Conservation (phyloP, 1,140 invertebrate genomes). For the Melanaphis sacchari region DNA sequence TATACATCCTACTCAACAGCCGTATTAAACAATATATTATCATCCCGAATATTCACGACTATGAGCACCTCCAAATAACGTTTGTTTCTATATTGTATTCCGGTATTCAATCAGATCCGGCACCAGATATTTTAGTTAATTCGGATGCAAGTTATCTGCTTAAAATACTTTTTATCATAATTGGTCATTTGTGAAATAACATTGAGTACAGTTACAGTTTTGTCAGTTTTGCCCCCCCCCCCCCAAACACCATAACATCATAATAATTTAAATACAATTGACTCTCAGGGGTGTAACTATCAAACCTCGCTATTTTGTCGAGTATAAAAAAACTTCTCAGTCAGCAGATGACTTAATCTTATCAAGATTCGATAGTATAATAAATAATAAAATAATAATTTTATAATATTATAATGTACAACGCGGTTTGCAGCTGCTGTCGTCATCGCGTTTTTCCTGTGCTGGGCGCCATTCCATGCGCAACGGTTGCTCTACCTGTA, state of each 20-base stretch:
- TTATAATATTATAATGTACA: slow-evolving; percentile 47
- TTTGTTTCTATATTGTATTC: no score
- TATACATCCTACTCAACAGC: no score
- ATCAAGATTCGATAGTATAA: no score
- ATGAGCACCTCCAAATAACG: no score
- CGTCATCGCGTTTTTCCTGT: slow-evolving; percentile 94
- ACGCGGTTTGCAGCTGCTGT: slow-evolving; percentile 79
- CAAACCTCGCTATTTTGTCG: background rate
- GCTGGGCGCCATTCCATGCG: slow-evolving; percentile 96
- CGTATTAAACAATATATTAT: no score
- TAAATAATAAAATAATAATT: slow-evolving; percentile 26
- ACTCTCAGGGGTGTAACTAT: background rate
- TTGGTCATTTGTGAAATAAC: background rate
- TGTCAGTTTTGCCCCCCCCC: no score
- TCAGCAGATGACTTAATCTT: background rate
- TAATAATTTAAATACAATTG: background rate
- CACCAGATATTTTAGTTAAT: background rate
- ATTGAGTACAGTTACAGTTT: background rate
- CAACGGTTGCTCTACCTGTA: slow-evolving; percentile 83
- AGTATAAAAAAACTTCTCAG: background rate
- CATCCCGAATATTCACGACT: no score
- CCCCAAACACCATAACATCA: background rate
- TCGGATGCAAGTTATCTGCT: background rate
- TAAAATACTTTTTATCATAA: background rate
- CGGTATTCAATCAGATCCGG: no score